These are phyloP conservation scores for Crotalus helleri DNA, from an alignment of 2,113 vertebrate species.

Conservation along the genomic window DNA sequence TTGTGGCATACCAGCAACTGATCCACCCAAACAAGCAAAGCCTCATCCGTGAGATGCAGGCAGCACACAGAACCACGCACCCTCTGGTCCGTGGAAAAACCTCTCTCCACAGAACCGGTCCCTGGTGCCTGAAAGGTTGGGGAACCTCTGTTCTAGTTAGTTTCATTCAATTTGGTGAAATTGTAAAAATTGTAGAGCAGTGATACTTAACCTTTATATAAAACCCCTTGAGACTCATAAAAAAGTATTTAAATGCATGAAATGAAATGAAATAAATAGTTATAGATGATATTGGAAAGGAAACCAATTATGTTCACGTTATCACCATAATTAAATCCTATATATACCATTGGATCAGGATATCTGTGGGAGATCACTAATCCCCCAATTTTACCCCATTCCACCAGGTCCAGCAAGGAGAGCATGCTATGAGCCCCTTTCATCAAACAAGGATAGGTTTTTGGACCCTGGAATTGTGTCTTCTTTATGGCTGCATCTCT, in stretches of 20 bases:
- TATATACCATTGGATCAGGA: not conserved
- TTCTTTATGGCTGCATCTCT: not conserved
- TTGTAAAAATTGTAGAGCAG: not conserved
- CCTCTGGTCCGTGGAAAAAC: no score
- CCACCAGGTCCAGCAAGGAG: not conserved
- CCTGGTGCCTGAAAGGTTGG: no score
- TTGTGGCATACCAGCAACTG: no score
- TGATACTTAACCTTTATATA: not conserved
- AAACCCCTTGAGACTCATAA: not conserved
- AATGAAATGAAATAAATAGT: not conserved
- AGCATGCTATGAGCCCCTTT: not conserved
- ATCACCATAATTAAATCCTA: not conserved
- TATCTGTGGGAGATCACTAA: not conserved
- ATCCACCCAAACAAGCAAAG: no score
- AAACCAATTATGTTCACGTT: not conserved
- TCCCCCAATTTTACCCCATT: not conserved
- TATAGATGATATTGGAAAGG: not conserved
- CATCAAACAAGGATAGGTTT: not conserved
- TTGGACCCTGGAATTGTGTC: not conserved
- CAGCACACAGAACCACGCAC: no score
- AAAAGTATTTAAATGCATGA: not conserved
- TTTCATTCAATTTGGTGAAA: not conserved
- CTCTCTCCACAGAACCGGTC: no score
- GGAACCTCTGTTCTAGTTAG: not conserved
- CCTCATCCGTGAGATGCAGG: no score